Percentiles rank a stretch among this genome's conserved stretches.
Evolutionary conservation across 2,113 vertebrate species (phyloP).

Genomic region (Zapornia atra): DNA sequence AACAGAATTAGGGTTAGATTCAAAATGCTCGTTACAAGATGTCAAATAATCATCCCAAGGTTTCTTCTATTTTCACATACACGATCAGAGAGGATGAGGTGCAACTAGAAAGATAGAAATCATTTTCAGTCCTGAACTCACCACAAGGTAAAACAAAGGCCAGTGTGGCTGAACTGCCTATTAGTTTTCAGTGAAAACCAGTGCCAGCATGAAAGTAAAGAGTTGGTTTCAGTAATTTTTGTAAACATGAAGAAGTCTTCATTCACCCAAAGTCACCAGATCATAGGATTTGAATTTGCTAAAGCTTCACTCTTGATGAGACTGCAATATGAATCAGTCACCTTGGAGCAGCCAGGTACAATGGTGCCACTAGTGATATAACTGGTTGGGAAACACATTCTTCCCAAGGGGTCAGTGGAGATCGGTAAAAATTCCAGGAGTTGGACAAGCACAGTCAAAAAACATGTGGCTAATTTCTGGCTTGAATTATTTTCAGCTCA

Average conservation of each 20-base stretch:
- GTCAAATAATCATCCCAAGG: not conserved
- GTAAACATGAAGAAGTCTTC: not conserved
- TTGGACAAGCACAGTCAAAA: not conserved
- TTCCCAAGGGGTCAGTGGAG: not conserved
- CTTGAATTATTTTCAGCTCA: not conserved
- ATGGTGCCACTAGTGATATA: not conserved
- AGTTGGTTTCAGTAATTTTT: not conserved
- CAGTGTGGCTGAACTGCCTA: not conserved
- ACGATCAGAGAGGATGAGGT: not conserved
- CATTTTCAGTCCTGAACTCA: not conserved
- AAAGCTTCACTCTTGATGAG: not conserved
- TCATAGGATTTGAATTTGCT: not conserved
- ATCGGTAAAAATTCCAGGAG: not conserved
- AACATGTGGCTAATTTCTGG: not conserved
- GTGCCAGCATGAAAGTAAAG: not conserved
- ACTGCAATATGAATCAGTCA: not conserved
- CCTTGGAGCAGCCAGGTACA: not conserved
- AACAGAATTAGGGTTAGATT: not conserved
- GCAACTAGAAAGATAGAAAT: not conserved
- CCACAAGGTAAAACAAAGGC: not conserved
- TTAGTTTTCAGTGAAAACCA: not conserved
- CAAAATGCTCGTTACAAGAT: not conserved
- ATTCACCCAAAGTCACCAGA: not conserved
- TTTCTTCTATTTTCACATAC: not conserved
- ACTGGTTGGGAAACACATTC: fast-evolving